Conservation (phyloP, 2,888 invertebrate genomes). For the Dynastes tityus region DNA sequence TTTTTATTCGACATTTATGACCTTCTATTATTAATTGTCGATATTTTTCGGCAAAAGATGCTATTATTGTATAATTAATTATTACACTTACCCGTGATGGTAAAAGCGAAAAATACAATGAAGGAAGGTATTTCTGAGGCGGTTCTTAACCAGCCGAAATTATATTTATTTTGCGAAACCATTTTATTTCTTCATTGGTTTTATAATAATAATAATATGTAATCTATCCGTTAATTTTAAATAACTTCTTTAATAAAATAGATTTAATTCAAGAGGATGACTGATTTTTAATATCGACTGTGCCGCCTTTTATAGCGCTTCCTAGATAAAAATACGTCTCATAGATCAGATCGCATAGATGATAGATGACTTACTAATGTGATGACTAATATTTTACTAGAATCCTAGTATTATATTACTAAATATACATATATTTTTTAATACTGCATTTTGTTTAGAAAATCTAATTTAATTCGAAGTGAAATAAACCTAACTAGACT, state of each 20-base stretch:
- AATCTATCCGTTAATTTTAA: not conserved
- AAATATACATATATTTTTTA: too few relatives aligned
- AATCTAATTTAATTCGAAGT: too few relatives aligned
- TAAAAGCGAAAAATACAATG: constrained; percentile 28
- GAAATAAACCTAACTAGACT: too few relatives aligned
- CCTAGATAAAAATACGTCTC: too few relatives aligned
- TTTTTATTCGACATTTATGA: not conserved
- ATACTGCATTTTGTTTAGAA: too few relatives aligned
- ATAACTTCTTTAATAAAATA: not conserved
- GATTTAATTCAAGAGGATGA: not conserved
- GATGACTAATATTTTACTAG: too few relatives aligned
- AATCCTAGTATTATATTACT: too few relatives aligned
- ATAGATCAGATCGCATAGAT: too few relatives aligned
- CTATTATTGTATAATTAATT: not conserved
- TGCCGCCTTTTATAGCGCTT: not conserved
- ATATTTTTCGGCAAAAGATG: not conserved
- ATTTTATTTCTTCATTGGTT: not conserved
- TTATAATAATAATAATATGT: not conserved
- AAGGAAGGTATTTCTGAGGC: constrained; percentile 9
- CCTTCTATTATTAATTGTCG: too few relatives aligned
- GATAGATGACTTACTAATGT: too few relatives aligned
- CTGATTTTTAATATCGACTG: not conserved
- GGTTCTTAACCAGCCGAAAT: constrained; percentile 1
- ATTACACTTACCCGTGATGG: constrained; percentile 13
- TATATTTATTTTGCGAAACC: not conserved